Conservation (phyloP, 2,888 invertebrate genomes). For the Halictus ligatus region DNA sequence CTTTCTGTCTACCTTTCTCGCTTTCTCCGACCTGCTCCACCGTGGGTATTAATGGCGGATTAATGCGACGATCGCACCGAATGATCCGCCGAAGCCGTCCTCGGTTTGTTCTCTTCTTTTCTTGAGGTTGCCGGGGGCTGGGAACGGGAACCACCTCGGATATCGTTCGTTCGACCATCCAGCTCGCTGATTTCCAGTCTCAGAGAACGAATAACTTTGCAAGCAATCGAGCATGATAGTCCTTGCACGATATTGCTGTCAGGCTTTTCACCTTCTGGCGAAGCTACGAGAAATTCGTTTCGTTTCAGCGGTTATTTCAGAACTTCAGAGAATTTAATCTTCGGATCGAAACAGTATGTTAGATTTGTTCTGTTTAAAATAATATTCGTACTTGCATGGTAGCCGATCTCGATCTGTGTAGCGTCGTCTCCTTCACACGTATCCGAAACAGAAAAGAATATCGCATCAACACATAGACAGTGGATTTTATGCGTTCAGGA, state of each 20-base stretch:
- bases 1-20: background rate
- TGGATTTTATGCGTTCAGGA: too few relatives aligned
- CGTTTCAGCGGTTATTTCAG: background rate
- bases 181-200: constrained; percentile 13
- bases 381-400: too few relatives aligned
- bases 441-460: too few relatives aligned
- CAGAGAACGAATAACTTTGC: background rate
- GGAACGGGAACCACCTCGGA: background rate
- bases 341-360: too few relatives aligned
- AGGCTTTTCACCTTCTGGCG: background rate
- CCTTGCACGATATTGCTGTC: background rate
- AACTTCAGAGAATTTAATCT: too few relatives aligned
- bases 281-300: background rate
- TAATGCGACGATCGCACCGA: constrained; percentile 81
- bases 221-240: background rate
- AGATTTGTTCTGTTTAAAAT: too few relatives aligned
- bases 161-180: background rate
- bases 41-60: constrained; percentile 82
- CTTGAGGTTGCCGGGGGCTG: constrained; percentile 19
- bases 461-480: too few relatives aligned
- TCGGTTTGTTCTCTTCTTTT: background rate
- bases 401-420: too few relatives aligned
- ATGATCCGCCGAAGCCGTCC: constrained; percentile 27
- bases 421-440: too few relatives aligned
- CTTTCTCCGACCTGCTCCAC: constrained; percentile 57